Conservation (phyloP, 2,113 vertebrate genomes). For the Cathartes aura region DNA sequence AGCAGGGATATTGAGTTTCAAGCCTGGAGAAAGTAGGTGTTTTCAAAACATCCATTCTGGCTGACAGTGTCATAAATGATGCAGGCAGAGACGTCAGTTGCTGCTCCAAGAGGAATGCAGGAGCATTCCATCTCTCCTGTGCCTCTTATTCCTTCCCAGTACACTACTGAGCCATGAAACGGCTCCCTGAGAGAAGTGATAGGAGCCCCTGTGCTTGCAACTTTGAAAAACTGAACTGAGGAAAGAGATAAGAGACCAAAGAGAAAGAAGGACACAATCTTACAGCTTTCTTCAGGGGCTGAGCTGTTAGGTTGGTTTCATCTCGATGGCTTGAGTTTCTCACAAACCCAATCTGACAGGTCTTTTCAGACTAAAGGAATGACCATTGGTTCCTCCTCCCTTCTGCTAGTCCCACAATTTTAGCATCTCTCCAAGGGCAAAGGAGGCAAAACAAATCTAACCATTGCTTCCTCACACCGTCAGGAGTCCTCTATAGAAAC, state of each 20-base stretch:
- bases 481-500: background rate
- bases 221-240: background rate
- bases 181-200: background rate
- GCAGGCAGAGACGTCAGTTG: background rate
- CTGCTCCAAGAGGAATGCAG: background rate
- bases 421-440: background rate
- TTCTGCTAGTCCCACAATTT: background rate
- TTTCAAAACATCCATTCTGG: conserved; percentile 1
- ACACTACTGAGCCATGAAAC: background rate
- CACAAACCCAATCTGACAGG: background rate
- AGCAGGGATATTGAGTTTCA: background rate
- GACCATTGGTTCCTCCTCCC: background rate
- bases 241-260: background rate
- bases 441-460: background rate
- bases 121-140: background rate
- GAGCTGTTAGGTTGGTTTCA: background rate
- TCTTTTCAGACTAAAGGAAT: background rate
- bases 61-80: conserved; percentile 1
- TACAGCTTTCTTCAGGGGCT: background rate
- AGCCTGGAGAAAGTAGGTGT: background rate
- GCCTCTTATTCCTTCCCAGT: background rate
- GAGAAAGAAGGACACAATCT: background rate
- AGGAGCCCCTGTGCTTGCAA: background rate
- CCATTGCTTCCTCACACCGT: rapidly evolving
- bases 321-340: background rate